Conservation (phyloP, 92 coral and sea anemone species). For the Actinernus sp. region DNA sequence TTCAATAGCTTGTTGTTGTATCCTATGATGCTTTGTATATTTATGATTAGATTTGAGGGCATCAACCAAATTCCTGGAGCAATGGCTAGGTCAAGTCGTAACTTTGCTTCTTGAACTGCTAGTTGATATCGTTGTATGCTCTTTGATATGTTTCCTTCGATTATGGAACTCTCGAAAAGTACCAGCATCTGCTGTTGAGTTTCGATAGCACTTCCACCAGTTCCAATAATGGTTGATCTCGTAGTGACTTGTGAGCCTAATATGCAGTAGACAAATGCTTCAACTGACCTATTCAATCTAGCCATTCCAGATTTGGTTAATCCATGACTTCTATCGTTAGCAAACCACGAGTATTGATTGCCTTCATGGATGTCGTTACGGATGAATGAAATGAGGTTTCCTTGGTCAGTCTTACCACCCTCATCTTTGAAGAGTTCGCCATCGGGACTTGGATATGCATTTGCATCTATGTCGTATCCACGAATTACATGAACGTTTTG, state of each 20-base stretch:
- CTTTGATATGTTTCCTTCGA: constrained; percentile 1
- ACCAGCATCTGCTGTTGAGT: not conserved
- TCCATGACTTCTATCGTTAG: not conserved
- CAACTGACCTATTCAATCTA: constrained; percentile 28
- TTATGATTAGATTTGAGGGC: constrained; percentile 17
- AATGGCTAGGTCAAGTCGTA: constrained; percentile 4
- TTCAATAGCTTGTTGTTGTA: constrained; percentile 31
- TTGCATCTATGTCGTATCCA: too few species aligned
- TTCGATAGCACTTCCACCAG: constrained; percentile 15
- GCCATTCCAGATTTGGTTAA: constrained; percentile 24
- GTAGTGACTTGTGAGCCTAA: constrained; percentile 27
- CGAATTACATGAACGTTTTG: too few species aligned
- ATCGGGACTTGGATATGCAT: too few species aligned
- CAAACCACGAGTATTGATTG: constrained; percentile 25
- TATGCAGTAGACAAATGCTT: constrained; percentile 30
- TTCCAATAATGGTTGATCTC: constrained; percentile 15
- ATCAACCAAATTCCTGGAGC: constrained; percentile 28
- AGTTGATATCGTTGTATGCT: constrained; percentile 15
- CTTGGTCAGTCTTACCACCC: constrained; percentile 12
- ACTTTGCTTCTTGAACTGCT: constrained; percentile 15
- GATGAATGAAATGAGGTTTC: constrained; percentile 1
- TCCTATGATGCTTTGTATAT: constrained; percentile 3
- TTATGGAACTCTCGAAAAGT: constrained; percentile 3
- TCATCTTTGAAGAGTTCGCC: constrained; percentile 17
- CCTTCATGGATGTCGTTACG: constrained; percentile 6